Base-by-base conservation (phyloP, 1,140 invertebrate species). In the Dufourea novaeangliae region DNA sequence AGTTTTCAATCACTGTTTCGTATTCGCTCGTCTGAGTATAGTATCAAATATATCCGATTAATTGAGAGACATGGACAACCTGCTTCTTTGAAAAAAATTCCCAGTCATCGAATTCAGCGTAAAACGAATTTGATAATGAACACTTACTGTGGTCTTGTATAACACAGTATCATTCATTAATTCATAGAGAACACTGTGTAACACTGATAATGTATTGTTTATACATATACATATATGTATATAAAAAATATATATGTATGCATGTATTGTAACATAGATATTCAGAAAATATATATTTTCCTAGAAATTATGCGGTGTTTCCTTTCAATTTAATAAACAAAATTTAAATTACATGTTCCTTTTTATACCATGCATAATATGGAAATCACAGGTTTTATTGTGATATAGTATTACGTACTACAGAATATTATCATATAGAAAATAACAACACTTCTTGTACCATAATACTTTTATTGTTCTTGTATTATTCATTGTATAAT, bases 201-300 rank as follows among this genome's bases (percentile, higher is more conserved):
- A 76, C 56, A 81, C 54, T 80, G 82, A 63, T 69, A 81, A 78
- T 73, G 71, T 81, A 68, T 20, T 82, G 29, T 67, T 74, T 66
- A 74, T 67, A 74, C 50, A 54, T 80, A 74, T 81, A 78, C 76
- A 81, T 39, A 82, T 80, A n/a, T n/a, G n/a, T n/a, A n/a, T n/a
- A n/a, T n/a, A n/a, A n/a, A n/a, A n/a, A n/a, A n/a, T n/a, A n/a
- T n/a, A n/a, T n/a, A n/a, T n/a, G n/a, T 80, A 74, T 81, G 76
- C 76, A 81, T 39, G 79, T 80, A 80, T 72, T 87, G 84, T 87
- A 87, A 70, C 11, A 82, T 84, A 86, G 74, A 77, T 63, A 78
- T 64, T 73, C 50, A 79, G 71, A 83, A 50, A 87, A 86, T 86
- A 86, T n/a, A 86, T 87, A 87, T 87, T 87, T 87, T 87, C 79